Conservation (phyloP, 2,113 vertebrate genomes). For the Uria lomvia region DNA sequence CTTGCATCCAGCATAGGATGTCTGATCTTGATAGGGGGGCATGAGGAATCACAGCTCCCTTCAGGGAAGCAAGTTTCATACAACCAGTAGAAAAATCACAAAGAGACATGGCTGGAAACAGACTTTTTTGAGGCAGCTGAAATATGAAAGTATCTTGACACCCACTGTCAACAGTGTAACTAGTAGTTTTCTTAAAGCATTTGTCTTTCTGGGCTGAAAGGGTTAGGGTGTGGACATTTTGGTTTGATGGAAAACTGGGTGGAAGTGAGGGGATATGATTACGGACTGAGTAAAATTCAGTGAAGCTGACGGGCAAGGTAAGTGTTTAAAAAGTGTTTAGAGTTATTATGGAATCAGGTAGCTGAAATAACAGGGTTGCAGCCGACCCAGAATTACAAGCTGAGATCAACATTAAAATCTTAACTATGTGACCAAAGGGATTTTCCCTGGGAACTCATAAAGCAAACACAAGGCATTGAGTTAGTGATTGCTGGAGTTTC, state of each 20-base stretch:
- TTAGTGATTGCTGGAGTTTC: background rate
- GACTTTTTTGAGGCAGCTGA: background rate
- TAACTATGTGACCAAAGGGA: background rate
- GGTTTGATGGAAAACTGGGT: background rate
- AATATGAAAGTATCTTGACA: background rate
- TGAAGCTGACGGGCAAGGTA: background rate
- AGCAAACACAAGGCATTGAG: background rate
- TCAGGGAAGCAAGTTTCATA: background rate
- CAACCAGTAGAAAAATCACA: background rate
- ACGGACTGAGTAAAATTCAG: background rate
- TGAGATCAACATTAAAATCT: background rate
- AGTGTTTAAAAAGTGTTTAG: background rate
- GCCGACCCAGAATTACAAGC: background rate
- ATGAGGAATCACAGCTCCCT: background rate
- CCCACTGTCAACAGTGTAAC: background rate
- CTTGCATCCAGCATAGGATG: background rate
- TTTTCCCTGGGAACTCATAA: background rate
- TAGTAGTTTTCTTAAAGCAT: background rate
- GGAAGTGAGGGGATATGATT: background rate
- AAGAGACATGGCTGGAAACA: background rate
- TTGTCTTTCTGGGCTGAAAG: background rate
- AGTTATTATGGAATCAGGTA: background rate
- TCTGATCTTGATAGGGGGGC: background rate
- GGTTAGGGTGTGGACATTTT: background rate
- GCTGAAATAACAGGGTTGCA: background rate